These are phyloP conservation scores for Gila robusta DNA, from an alignment of 2,797 vertebrate species.

Conservation along the genomic window DNA sequence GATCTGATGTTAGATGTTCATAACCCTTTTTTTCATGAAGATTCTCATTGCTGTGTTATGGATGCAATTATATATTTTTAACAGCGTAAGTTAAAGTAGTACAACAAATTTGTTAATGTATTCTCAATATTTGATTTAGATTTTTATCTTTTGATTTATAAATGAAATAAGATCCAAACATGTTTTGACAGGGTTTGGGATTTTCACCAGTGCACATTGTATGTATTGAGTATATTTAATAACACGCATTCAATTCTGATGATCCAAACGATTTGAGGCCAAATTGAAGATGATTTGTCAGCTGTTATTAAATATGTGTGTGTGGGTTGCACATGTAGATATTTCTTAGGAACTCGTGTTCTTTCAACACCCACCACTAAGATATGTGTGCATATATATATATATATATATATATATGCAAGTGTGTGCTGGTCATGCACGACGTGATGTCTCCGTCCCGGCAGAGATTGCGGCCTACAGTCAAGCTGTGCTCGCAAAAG, in stretches of 20 bases:
- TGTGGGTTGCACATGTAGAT: slow-evolving; percentile 20
- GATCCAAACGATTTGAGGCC: background rate
- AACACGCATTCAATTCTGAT: background rate
- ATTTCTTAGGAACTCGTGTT: background rate
- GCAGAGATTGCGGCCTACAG: background rate
- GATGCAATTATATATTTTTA: background rate
- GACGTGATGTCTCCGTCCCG: slow-evolving; percentile 6
- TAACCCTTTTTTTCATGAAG: background rate
- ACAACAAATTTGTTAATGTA: background rate
- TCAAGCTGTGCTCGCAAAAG: slow-evolving; percentile 14
- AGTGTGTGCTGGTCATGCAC: background rate
- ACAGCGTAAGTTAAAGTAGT: background rate
- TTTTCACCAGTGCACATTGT: background rate
- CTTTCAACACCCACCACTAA: slow-evolving; percentile 25
- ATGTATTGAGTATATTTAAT: background rate
- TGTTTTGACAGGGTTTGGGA: background rate
- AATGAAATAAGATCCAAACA: background rate
- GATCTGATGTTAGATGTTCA: background rate
- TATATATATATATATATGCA: too few relatives aligned
- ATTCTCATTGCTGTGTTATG: background rate
- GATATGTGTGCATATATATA: too few relatives aligned
- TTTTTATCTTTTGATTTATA: background rate
- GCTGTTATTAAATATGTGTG: background rate
- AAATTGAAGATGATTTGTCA: background rate
- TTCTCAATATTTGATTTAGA: background rate